A percentile compares a stretch with the other conserved stretches of the same genome.
Evolutionary conservation across 2,797 vertebrate species (phyloP).

Genomic region (Selene dorsalis): DNA sequence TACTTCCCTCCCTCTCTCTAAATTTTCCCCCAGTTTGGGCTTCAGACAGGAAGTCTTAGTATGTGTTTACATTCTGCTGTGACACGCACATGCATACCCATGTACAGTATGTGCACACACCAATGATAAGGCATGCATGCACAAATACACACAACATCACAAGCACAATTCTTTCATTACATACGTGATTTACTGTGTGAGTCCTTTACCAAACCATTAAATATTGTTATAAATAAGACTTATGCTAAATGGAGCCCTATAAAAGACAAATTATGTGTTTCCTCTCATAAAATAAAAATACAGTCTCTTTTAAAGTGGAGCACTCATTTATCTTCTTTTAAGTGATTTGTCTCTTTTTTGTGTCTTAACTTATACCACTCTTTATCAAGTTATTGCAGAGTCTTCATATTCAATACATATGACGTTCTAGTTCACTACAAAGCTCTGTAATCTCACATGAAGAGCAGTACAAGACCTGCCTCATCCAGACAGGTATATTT

Average conservation of each 20-base stretch:
- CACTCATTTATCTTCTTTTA: not conserved
- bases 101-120: slow-evolving; percentile 22
- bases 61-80: slow-evolving; percentile 73
- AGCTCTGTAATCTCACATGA: not conserved
- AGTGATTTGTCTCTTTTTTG: not conserved
- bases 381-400: not conserved
- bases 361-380: not conserved
- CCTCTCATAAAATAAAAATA: not conserved
- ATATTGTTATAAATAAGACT: not conserved
- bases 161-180: not conserved
- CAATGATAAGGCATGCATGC: not conserved
- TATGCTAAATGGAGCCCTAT: not conserved
- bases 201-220: slow-evolving; percentile 4
- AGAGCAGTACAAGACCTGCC: not conserved
- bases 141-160: slow-evolving; percentile 1
- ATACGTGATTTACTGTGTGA: not conserved
- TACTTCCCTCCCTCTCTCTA: slow-evolving; percentile 63
- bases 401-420: not conserved
- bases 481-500: not conserved
- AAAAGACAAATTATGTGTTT: slow-evolving; percentile 22
- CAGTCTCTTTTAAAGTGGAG: not conserved
- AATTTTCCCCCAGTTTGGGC: slow-evolving; percentile 54
- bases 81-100: slow-evolving; percentile 37
- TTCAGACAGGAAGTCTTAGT: slow-evolving; percentile 75
- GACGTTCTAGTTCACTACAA: not conserved